Conservation (phyloP, 2,797 vertebrate genomes). For the Zenarchopterus dispar region DNA sequence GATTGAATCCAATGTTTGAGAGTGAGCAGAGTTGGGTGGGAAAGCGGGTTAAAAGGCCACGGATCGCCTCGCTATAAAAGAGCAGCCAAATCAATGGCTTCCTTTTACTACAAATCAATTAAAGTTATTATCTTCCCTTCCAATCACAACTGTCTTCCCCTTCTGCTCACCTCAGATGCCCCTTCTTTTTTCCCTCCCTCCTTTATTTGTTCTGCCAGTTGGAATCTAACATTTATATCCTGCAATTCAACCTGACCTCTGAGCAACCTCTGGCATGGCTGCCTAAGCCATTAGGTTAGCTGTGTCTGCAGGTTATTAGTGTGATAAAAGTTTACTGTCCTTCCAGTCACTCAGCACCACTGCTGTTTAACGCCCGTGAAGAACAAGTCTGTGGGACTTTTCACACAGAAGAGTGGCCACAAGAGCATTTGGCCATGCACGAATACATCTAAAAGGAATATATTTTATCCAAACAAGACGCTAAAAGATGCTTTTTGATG, state of each 20-base stretch:
- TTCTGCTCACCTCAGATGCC: slow-evolving; percentile 65
- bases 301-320: slow-evolving; percentile 79
- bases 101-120: slow-evolving; percentile 77
- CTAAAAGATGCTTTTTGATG: background rate
- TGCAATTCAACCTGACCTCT: slow-evolving; percentile 85
- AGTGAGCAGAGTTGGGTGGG: slow-evolving; percentile 44
- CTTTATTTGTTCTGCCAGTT: slow-evolving; percentile 75
- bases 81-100: slow-evolving; percentile 67
- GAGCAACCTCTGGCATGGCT: slow-evolving; percentile 76
- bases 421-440: slow-evolving; percentile 64
- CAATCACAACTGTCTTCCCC: slow-evolving; percentile 69
- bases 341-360: slow-evolving; percentile 66
- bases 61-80: slow-evolving; percentile 60
- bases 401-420: slow-evolving; percentile 62
- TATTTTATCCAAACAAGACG: slow-evolving; percentile 34
- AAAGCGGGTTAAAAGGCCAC: slow-evolving; percentile 68
- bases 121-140: slow-evolving; percentile 72
- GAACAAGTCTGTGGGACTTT: slow-evolving; percentile 58
- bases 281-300: slow-evolving; percentile 77
- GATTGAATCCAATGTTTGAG: slow-evolving; percentile 43
- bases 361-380: slow-evolving; percentile 73
- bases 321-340: slow-evolving; percentile 83
- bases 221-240: slow-evolving; percentile 76
- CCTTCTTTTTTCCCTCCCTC: slow-evolving; percentile 46
- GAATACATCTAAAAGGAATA: slow-evolving; percentile 30